Conservation (phyloP, 2,888 invertebrate species). For the Diabrotica balteata region DNA sequence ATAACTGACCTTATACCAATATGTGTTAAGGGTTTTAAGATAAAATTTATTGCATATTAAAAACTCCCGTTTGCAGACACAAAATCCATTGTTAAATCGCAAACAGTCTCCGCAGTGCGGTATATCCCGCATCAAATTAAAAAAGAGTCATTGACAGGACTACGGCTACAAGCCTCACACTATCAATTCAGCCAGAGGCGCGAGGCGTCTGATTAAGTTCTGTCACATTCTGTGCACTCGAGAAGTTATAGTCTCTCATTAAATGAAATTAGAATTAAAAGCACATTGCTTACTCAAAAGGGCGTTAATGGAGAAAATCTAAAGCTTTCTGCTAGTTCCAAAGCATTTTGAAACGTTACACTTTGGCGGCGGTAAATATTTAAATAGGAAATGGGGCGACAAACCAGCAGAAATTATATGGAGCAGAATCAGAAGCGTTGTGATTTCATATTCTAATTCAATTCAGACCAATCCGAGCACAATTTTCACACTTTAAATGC, state of each 20-base stretch:
- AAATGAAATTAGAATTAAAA: constrained; percentile 8
- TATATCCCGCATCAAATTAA: no score
- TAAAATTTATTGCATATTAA: no score
- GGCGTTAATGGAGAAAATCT: background rate
- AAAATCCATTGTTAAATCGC: no score
- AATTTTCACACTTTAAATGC: no score
- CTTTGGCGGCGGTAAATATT: background rate
- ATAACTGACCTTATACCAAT: no score
- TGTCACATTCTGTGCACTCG: constrained; percentile 13
- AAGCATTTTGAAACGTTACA: background rate
- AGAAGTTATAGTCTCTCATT: constrained; percentile 7
- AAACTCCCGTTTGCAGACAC: no score
- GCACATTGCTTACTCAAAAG: background rate
- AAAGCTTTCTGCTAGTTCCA: background rate
- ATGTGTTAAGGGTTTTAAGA: no score
- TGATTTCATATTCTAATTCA: no score
- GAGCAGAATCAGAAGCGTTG: no score
- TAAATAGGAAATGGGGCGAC: background rate
- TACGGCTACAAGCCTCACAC: background rate
- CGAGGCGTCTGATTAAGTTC: constrained; percentile 8
- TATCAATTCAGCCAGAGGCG: background rate
- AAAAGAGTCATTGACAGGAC: no score
- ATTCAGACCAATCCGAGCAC: no score
- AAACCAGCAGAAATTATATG: background rate
- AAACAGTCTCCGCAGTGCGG: no score